phyloP scores from a whole-genome alignment of 2,113 vertebrate genomes.

The Opisthocomus hoazin region DNA sequence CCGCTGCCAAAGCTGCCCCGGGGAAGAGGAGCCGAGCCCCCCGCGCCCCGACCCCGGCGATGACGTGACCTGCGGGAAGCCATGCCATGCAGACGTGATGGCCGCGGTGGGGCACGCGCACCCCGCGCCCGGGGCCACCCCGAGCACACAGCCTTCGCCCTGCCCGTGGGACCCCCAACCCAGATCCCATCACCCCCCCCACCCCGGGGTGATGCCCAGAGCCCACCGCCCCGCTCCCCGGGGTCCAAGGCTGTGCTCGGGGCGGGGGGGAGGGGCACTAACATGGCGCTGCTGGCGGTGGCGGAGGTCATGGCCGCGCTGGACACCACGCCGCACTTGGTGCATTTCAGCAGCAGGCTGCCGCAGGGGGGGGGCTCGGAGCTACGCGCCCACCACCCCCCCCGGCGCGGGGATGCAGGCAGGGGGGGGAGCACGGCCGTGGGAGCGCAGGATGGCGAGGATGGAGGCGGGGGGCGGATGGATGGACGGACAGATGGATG shows the following conservation, averaged over 20 bases:
- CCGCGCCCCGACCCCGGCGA: background rate
- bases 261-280: conserved; percentile 74
- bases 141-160: background rate
- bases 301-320: conserved; percentile 89
- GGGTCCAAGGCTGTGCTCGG: background rate
- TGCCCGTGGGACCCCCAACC: background rate
- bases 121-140: background rate
- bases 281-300: conserved; percentile 94
- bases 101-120: background rate
- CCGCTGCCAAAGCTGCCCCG: background rate
- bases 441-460: background rate
- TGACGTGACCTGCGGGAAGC: background rate
- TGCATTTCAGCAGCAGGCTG: conserved; percentile 95
- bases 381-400: conserved; percentile 16
- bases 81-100: conserved; percentile 20
- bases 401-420: conserved; percentile 25
- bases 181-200: background rate
- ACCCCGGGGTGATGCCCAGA: background rate
- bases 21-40: background rate
- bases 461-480: background rate
- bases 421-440: conserved; percentile 17
- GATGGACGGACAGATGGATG: background rate
- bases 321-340: conserved; percentile 94
- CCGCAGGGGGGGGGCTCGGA: conserved; percentile 76
- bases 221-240: background rate